Evolutionary conservation across 2,888 invertebrate species (phyloP).

Genomic region (Cacoxenus indagator): DNA sequence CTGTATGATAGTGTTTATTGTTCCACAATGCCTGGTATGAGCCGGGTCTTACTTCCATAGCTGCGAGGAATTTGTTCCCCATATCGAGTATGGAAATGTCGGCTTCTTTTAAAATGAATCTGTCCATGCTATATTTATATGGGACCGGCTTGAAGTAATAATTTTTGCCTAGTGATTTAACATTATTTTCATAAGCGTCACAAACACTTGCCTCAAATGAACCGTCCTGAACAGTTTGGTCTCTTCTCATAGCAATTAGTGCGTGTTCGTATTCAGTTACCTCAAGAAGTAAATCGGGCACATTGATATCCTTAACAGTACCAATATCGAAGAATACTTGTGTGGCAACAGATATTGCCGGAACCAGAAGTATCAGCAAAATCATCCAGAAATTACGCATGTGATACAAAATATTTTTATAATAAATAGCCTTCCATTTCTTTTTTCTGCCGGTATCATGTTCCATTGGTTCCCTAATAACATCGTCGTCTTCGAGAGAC

Average conservation of each 20-base stretch:
- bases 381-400: conserved; percentile 2
- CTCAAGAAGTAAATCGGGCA: not conserved
- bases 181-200: not conserved
- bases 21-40: not conserved
- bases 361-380: not conserved
- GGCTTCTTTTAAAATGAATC: not conserved
- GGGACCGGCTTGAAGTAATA: not conserved
- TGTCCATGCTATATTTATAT: not conserved
- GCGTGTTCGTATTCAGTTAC: not conserved
- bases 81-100: not conserved
- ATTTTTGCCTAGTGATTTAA: not conserved
- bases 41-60: not conserved
- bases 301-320: not conserved
- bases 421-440: not conserved
- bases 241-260: not conserved
- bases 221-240: not conserved
- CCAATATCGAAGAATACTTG: not conserved
- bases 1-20: conserved; percentile 1
- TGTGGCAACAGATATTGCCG: not conserved
- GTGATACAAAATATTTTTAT: not conserved
- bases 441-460: not conserved
- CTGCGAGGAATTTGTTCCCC: not conserved
- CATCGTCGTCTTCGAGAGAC: not conserved
- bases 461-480: not conserved
- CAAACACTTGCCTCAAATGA: not conserved